These are phyloP conservation scores for Menidia beryllina DNA, from an alignment of 2,113 vertebrate genomes.

Conservation along the genomic window DNA sequence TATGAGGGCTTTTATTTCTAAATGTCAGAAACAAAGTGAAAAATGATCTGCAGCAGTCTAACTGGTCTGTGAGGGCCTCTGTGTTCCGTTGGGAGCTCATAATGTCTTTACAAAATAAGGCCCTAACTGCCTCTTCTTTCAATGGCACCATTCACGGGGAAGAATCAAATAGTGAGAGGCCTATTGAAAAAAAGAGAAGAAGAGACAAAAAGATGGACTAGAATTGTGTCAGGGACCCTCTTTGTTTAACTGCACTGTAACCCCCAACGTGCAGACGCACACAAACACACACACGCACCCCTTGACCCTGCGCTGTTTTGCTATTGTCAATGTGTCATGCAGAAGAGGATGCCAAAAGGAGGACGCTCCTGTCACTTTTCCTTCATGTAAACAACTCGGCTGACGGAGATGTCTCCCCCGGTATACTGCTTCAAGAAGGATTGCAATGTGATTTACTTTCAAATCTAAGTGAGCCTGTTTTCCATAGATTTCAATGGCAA, in stretches of 20 bases:
- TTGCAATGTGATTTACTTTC: not conserved
- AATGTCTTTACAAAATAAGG: slow-evolving; percentile 44
- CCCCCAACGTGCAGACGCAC: slow-evolving; percentile 3
- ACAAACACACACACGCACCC: slow-evolving; percentile 16
- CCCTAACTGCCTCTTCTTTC: slow-evolving; percentile 61
- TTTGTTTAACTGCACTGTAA: slow-evolving; percentile 71
- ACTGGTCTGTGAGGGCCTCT: slow-evolving; percentile 49
- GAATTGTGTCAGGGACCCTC: slow-evolving; percentile 68
- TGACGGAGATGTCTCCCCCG: slow-evolving; percentile 38
- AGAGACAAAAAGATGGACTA: slow-evolving; percentile 44
- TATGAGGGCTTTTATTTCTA: slow-evolving; percentile 11
- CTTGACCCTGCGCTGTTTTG: slow-evolving; percentile 46
- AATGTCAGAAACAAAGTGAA: slow-evolving; percentile 24
- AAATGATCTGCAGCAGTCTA: slow-evolving; percentile 52
- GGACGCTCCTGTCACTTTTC: slow-evolving; percentile 55
- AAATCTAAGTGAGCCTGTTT: not conserved
- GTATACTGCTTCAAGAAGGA: slow-evolving; percentile 11
- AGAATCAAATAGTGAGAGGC: slow-evolving; percentile 40
- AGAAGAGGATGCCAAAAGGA: slow-evolving; percentile 45
- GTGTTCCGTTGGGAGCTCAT: slow-evolving; percentile 49
- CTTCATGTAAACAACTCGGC: slow-evolving; percentile 44
- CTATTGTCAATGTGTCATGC: slow-evolving; percentile 47
- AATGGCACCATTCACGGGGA: slow-evolving; percentile 60
- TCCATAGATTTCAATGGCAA: not conserved
- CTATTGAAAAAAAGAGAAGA: slow-evolving; percentile 19